Base-by-base conservation (phyloP, 2,888 invertebrate species). In the Xylota segnis region DNA sequence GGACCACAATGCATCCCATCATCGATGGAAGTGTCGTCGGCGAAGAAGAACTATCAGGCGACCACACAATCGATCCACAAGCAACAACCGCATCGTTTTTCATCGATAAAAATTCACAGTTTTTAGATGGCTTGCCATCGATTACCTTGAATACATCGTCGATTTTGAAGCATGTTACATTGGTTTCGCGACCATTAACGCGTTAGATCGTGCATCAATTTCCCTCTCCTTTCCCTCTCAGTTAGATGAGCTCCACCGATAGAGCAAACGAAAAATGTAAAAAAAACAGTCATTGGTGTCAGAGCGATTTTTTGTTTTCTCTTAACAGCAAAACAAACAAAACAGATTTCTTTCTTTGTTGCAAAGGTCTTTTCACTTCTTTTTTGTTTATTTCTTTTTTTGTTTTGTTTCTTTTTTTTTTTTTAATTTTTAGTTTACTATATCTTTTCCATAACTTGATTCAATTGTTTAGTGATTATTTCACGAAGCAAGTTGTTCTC, bases 141-240 rank as follows among this genome's bases (percentile, higher is more conserved):
- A 78, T 87, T 70, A 75, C 87, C 52, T 71, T 89, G 45, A 88
- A 88, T 87, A 88, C 88, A 66, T 88, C 89, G 34, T 90, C 90
- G 37, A 90, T 91, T 65, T 87, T 90, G 61, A 90, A 90, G 76
- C 90, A 91, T 87, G 89, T 91, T 23, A 89, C 90, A 34, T 89
- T 91, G 88, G 89, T 90, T 56, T 88, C 90, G 68, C 89, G 91
- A 29, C 91, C 91, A 66, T 83, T 91, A 71, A 91, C 91, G 71
- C 91, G 91, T 86, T 91, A 87, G 23, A 54, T 72, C 52, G 77
- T 63, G 32, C 58, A 34, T 27, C 43, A 5, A n/a, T 40, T 18
- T 18, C 37, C 23, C 47, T 18, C 37, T 14, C 37, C 14, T 16
- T 14, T 16, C 27, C 50, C 23, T 56, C 54, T 43, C 40, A 40